A percentile compares a stretch with the other conserved stretches of the same genome.
Conservation (phyloP, 1,140 invertebrate genomes). For the Drosophila obscura region DNA sequence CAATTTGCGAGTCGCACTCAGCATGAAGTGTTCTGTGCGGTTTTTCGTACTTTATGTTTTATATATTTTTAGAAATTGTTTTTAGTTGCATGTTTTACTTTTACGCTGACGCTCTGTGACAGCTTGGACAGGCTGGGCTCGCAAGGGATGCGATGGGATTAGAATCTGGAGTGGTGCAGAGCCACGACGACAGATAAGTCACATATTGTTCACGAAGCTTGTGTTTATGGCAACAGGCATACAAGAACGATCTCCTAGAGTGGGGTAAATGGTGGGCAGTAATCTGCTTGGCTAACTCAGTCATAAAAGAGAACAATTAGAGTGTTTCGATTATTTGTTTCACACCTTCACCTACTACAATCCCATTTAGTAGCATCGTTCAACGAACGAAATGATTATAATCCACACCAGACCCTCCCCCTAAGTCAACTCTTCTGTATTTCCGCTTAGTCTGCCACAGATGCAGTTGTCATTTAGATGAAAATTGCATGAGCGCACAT, state of each 20-base stretch:
- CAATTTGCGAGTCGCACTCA: slow-evolving; percentile 70
- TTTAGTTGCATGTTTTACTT: slow-evolving; percentile 66
- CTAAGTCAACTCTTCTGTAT: neutral
- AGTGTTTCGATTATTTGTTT: too few species aligned
- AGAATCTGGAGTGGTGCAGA: neutral
- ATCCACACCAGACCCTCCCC: neutral
- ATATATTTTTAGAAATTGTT: slow-evolving; percentile 79
- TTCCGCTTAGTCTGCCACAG: slow-evolving; percentile 17
- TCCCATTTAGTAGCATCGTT: neutral
- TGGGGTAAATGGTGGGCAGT: neutral
- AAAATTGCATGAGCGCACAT: slow-evolving; percentile 27
- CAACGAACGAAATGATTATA: neutral
- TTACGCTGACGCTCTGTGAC: slow-evolving; percentile 47
- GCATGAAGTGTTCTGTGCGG: slow-evolving; percentile 70
- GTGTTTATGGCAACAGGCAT: too few species aligned
- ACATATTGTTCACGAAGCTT: slow-evolving; percentile 50
- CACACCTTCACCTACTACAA: too few species aligned
- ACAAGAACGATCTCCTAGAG: neutral
- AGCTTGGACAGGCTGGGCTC: slow-evolving; percentile 18
- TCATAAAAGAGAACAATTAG: too few species aligned
- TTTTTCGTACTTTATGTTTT: slow-evolving; percentile 71
- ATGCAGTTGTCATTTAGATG: slow-evolving; percentile 21
- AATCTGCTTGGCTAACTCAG: too few species aligned
- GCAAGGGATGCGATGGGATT: neutral
- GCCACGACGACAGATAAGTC: slow-evolving; percentile 69